phyloP scores from a whole-genome alignment of 2,113 vertebrate species.

The Dinomys branickii region DNA sequence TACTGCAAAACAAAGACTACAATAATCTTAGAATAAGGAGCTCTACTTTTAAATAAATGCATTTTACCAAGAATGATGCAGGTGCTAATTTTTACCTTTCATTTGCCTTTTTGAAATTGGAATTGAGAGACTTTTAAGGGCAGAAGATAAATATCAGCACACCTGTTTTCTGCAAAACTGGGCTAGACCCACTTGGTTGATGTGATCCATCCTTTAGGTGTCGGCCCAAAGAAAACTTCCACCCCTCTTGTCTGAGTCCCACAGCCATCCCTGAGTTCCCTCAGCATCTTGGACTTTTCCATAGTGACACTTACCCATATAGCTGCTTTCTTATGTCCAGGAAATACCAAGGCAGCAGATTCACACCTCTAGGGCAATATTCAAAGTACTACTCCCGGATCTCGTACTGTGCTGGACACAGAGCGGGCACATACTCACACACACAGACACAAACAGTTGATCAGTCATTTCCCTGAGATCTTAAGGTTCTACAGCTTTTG shows the following conservation, averaged over 20 bases:
- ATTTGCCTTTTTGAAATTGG: slow-evolving; percentile 35
- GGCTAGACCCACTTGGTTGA: not conserved
- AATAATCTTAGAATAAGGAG: not conserved
- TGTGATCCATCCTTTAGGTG: not conserved
- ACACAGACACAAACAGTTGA: not conserved
- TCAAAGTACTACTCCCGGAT: not conserved
- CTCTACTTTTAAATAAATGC: not conserved
- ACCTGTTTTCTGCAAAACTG: slow-evolving; percentile 34
- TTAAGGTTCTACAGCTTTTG: not conserved
- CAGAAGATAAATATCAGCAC: slow-evolving; percentile 15
- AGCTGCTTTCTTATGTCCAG: not conserved
- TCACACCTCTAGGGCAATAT: not conserved
- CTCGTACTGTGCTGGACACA: not conserved
- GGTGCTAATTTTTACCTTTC: slow-evolving; percentile 19
- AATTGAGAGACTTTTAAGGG: not conserved
- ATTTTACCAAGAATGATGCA: not conserved
- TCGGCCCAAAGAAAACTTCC: not conserved
- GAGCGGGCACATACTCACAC: accelerated
- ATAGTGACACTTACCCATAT: not conserved
- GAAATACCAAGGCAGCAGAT: not conserved
- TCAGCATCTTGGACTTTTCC: not conserved
- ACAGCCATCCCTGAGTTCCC: not conserved
- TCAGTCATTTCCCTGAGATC: not conserved
- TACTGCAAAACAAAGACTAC: not conserved
- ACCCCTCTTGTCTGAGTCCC: not conserved